Conservation (phyloP, 2,113 vertebrate species). For the Megaceryle maxima region DNA sequence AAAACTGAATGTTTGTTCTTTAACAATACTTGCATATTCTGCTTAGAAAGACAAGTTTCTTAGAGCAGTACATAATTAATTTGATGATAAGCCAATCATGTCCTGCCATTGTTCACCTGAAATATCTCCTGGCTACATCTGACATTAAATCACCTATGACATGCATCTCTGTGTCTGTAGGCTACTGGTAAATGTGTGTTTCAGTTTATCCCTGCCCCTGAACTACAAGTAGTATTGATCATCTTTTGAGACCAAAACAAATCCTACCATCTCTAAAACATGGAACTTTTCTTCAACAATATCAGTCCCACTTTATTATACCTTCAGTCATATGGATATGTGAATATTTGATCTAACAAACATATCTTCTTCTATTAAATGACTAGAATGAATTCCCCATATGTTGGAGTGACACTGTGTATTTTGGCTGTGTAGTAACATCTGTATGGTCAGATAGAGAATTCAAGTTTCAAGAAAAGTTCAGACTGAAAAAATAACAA, state of each 20-base stretch:
- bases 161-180: not conserved
- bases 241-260: not conserved
- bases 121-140: not conserved
- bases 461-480: not conserved
- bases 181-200: not conserved
- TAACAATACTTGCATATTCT: not conserved
- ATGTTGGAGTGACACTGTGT: not conserved
- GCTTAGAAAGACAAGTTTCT: not conserved
- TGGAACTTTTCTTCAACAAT: not conserved
- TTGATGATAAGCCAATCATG: not conserved
- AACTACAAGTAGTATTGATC: not conserved
- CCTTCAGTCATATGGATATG: not conserved
- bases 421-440: not conserved
- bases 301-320: not conserved
- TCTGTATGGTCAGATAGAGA: not conserved
- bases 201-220: not conserved
- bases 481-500: rapidly evolving
- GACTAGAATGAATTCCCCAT: not conserved
- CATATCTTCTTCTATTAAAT: not conserved
- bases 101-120: not conserved
- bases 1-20: not conserved
- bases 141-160: not conserved
- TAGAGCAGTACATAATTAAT: not conserved
- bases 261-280: not conserved
- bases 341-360: not conserved